Conservation (phyloP, 2,888 invertebrate species). For the Acrocyrtus sp. region DNA sequence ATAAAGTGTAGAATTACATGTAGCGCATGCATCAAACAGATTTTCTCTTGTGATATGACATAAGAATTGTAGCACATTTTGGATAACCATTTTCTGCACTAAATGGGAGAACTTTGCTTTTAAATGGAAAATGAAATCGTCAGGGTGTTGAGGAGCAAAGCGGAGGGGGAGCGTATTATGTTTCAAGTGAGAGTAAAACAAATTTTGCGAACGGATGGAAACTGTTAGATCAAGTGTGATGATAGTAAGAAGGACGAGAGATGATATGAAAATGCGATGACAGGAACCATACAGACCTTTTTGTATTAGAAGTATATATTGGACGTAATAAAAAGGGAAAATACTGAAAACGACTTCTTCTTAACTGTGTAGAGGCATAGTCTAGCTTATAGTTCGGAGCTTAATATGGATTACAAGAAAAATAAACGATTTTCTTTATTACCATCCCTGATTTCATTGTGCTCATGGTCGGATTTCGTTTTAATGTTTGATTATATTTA, state of each 20-base stretch:
- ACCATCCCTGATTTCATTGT: neutral
- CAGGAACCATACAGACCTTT: constrained; percentile 2
- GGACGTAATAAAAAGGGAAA: no score
- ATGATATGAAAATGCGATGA: constrained; percentile 2
- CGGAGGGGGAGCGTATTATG: no score
- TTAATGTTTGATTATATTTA: neutral
- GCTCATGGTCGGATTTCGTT: neutral
- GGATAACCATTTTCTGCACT: no score
- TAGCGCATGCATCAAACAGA: neutral
- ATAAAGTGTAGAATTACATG: neutral
- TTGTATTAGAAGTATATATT: no score
- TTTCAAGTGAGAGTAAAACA: no score
- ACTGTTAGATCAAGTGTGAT: neutral
- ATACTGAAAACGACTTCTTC: no score
- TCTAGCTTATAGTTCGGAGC: no score
- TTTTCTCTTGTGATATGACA: neutral
- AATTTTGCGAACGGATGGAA: no score
- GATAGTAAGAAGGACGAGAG: neutral
- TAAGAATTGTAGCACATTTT: neutral
- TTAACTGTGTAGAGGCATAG: no score
- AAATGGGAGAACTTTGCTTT: no score
- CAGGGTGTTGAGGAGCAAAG: no score
- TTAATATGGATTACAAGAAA: constrained; percentile 22
- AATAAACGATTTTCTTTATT: constrained; percentile 24
- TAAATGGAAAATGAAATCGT: no score